phyloP scores from a whole-genome alignment of 2,113 vertebrate species.

The Sinocyclocheilus anshuiensis region DNA sequence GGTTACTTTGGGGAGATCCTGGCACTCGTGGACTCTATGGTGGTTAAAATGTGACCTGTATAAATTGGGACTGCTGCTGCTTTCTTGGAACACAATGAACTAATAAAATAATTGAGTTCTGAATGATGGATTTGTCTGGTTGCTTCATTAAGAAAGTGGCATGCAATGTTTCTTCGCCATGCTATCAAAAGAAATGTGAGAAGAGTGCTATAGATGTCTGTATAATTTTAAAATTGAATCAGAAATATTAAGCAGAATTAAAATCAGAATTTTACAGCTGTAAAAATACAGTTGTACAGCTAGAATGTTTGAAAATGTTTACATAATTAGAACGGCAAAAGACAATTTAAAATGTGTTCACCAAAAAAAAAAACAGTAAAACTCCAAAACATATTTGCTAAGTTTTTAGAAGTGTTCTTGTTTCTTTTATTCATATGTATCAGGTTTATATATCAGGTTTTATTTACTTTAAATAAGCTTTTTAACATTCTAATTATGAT shows the following conservation, averaged over 20 bases:
- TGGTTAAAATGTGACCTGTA: conserved; percentile 67
- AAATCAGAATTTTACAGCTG: neutral
- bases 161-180: neutral
- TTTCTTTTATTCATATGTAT: too few relatives aligned
- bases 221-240: neutral
- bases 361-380: neutral
- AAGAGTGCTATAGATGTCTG: neutral
- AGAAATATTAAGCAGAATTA: neutral
- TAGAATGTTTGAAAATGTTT: neutral
- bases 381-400: neutral
- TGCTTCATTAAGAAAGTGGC: neutral
- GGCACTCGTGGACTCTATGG: conserved; percentile 76
- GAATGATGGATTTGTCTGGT: neutral
- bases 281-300: neutral
- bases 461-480: neutral
- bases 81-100: neutral
- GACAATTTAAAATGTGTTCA: neutral
- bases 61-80: neutral
- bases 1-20: conserved; percentile 87
- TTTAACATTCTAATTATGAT: neutral
- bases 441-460: neutral
- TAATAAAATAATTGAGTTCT: neutral
- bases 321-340: neutral
- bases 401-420: too few relatives aligned
- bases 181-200: neutral